Conservation (phyloP, 2,888 invertebrate genomes). For the Anorthoa munda region DNA sequence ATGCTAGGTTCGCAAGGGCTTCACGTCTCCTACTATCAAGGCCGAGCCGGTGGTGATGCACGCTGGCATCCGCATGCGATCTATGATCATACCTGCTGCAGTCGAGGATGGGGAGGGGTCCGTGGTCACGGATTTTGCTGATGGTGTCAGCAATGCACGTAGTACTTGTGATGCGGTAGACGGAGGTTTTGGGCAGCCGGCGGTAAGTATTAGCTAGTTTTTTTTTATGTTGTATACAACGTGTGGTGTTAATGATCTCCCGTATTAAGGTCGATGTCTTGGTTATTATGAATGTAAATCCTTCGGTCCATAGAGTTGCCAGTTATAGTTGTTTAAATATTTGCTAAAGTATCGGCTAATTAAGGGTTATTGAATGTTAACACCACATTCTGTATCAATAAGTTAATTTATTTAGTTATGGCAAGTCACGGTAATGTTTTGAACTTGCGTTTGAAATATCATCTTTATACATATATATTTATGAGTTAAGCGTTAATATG, state of each 20-base stretch:
- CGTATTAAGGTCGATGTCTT: not conserved
- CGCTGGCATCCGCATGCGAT: slow-evolving; percentile 76
- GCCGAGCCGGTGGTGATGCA: slow-evolving; percentile 68
- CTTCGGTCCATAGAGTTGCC: too few relatives aligned
- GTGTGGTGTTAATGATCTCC: not conserved
- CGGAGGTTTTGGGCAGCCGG: not conserved
- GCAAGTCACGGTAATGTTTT: too few relatives aligned
- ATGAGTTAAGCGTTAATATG: not conserved
- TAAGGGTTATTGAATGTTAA: not conserved
- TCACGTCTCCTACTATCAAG: slow-evolving; percentile 69
- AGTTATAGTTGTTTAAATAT: not conserved
- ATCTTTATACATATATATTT: too few relatives aligned
- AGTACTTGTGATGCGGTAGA: slow-evolving; percentile 12
- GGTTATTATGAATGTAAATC: too few relatives aligned
- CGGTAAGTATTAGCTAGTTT: slow-evolving; percentile 43
- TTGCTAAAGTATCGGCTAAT: not conserved
- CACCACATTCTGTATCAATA: not conserved
- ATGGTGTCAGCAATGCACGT: not conserved
- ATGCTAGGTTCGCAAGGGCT: slow-evolving; percentile 80
- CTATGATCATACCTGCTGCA: slow-evolving; percentile 64
- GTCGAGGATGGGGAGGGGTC: slow-evolving; percentile 7
- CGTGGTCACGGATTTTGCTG: slow-evolving; percentile 10
- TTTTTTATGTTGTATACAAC: not conserved
- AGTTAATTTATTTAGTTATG: not conserved
- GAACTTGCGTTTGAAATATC: too few relatives aligned